A percentile compares a stretch with the other conserved stretches of the same genome.
Evolutionary conservation across 2,888 invertebrate genomes (phyloP).

Genomic region (Tiliacea aurago): DNA sequence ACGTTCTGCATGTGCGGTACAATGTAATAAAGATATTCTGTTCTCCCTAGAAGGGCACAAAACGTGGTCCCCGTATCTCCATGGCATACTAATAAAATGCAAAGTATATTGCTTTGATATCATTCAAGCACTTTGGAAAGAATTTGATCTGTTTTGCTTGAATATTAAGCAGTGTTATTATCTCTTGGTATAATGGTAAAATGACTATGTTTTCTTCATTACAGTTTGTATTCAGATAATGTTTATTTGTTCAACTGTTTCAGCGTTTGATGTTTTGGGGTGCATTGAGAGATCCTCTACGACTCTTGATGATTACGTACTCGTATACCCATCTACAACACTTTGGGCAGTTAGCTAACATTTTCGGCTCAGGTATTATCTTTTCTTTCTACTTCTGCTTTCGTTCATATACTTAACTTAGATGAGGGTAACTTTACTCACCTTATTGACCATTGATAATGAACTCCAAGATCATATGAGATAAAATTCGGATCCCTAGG

Average conservation of each 20-base stretch:
- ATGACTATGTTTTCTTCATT: slow-evolving; percentile 1
- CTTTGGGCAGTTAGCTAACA: not conserved
- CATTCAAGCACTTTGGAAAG: slow-evolving; percentile 28
- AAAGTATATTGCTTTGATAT: slow-evolving; percentile 47
- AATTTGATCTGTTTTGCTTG: slow-evolving; percentile 46
- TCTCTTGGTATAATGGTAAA: not conserved
- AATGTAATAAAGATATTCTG: slow-evolving; percentile 40
- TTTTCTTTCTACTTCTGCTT: not conserved
- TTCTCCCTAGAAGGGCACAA: slow-evolving; percentile 50
- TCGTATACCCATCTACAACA: not conserved
- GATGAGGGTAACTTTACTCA: not conserved
- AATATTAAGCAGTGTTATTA: slow-evolving; percentile 42
- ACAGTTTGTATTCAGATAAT: not conserved
- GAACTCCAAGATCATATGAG: not conserved
- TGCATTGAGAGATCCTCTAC: not conserved
- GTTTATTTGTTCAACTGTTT: not conserved
- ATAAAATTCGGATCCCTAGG: not conserved
- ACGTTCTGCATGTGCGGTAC: slow-evolving; percentile 37
- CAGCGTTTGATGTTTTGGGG: not conserved
- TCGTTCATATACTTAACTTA: not conserved
- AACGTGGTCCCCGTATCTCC: slow-evolving; percentile 37
- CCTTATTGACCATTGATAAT: too few relatives aligned
- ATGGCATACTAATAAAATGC: slow-evolving; percentile 57
- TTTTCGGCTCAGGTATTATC: not conserved
- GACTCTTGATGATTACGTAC: not conserved